Base-by-base conservation (phyloP, 64 coral and sea anemone genomes). In the Orbicella faveolata region DNA sequence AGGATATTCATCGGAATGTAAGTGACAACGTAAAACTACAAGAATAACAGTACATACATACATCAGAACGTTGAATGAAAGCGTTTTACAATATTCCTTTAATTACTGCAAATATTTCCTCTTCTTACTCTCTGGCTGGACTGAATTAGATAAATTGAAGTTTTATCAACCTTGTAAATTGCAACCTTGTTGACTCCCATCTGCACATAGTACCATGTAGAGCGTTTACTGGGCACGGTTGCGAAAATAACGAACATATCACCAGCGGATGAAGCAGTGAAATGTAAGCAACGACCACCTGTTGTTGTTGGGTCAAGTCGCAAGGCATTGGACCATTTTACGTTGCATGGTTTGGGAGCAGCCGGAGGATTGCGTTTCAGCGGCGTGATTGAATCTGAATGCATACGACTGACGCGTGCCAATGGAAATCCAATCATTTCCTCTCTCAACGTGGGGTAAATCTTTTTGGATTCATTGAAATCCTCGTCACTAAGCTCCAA, bases 251-350 rank as follows among this genome's bases (percentile, higher is more conserved):
- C 79, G 33, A 53, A 76, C 3, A 84, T 36, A 14, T 35, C 16
- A 11, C 89, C 89, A 52, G 44, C 68, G 11, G 89, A 74, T 9
- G 80, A 74, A 18, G 89, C 89, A 17, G 79, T 91, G 48, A 91
- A 91, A 84, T 91, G 89, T 10, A 91, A 52, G 52, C 89, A 91
- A 2, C 83, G 83, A 0, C 89, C 89, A 44, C 62, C 59, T 1
- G 35, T 67, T 16, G 37, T 64, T 18, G 34, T 72, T 25, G 79
- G 79, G 36, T 83, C 89, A 75, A 90, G 66, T 10, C 89, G 78
- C 17, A 90, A n/a, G 15, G 57, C 44, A 26, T 90, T 89, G 20
- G 88, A 89, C 88, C 88, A 89, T 41, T 89, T 63, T 0, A 80
- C 59, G 17, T 80, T 80, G 37, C 89, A 80, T 13, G 77, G 79